Base-by-base conservation (phyloP, 2,113 vertebrate species). In the Melanocharis versteri region DNA sequence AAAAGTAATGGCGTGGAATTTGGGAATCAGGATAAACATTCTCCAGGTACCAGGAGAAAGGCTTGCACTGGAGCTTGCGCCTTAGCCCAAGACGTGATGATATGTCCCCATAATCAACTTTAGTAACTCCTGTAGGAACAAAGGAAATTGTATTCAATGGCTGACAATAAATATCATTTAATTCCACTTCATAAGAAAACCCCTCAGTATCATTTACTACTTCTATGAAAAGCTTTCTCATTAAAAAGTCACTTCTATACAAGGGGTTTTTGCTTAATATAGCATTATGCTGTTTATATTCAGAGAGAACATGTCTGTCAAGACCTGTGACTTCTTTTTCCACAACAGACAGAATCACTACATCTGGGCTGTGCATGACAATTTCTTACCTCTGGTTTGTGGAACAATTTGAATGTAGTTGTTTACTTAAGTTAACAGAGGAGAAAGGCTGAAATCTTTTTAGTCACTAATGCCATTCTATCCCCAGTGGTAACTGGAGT, bases 21-120 rank as follows among this genome's bases (percentile, higher is more conserved):
- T 99, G 99, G 47, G 99, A 99, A 98, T 99, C 99, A 5, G 99
- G 99, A 97, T 99, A 99, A 96, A 99, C 98, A 90, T 98, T 99
- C 97, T 99, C 99, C 80, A 99, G 97, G 97, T 99, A 99, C 99
- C 99, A 99, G 75, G 99, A 99, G 98, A 99, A 99, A 69, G 99
- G 99, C 96, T 98, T 99, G 98, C 99, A 99, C 75, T 99, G 99
- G 80, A 99, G 98, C 95, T 99, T 99, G 94, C 99, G 99, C 96
- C 99, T 99, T 65, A 99, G 97, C 58, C 97, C 96, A 30, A 98
- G 86, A 85, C 99, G 98, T 93, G 98, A 97, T 5, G 99, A 98
- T 98, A 99, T 99, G 96, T 99, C 99, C 87, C 99, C 99, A 39
- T 99, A 99, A 97, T 99, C 99, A 92, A 99, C 99, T 96, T 99